Percentiles rank a stretch among this genome's conserved stretches.
These are phyloP conservation scores for Desmodus rotundus DNA, from an alignment of 2,113 vertebrate genomes.

Conservation along the genomic window DNA sequence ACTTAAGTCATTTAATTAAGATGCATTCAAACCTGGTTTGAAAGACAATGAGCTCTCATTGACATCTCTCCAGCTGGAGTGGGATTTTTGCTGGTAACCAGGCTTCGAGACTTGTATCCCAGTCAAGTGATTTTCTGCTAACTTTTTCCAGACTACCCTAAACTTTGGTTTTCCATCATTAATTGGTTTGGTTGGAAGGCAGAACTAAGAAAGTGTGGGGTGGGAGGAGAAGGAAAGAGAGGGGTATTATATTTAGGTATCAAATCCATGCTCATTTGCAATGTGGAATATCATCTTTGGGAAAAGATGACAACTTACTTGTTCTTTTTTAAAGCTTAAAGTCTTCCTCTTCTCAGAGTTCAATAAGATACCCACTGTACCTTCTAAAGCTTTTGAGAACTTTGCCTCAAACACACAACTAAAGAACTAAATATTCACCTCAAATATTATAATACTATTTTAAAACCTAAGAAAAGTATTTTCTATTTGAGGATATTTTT, in stretches of 20 bases:
- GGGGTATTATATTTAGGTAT: neutral
- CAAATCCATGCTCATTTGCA: slow-evolving; percentile 4
- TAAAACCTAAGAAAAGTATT: slow-evolving; percentile 5
- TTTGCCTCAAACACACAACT: neutral
- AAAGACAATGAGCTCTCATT: neutral
- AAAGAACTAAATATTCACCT: slow-evolving; percentile 21
- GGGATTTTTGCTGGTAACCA: neutral
- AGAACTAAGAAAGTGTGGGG: neutral
- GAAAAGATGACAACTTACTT: neutral
- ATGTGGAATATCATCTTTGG: neutral
- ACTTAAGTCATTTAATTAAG: neutral
- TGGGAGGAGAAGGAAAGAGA: neutral
- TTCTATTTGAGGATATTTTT: slow-evolving; percentile 44
- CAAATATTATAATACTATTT: slow-evolving; percentile 43
- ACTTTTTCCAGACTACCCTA: neutral
- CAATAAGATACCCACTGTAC: neutral
- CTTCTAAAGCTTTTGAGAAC: slow-evolving; percentile 32
- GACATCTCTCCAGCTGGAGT: neutral
- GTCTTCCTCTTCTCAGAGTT: neutral
- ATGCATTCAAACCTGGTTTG: neutral
- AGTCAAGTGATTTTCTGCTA: neutral
- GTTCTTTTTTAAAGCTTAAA: slow-evolving; percentile 8
- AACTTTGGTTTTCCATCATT: neutral
- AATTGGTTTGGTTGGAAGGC: neutral
- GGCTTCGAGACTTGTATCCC: neutral